Percentiles rank a stretch among this genome's conserved stretches.
Conservation (phyloP, 2,888 invertebrate species). For the Suillia variegata region DNA sequence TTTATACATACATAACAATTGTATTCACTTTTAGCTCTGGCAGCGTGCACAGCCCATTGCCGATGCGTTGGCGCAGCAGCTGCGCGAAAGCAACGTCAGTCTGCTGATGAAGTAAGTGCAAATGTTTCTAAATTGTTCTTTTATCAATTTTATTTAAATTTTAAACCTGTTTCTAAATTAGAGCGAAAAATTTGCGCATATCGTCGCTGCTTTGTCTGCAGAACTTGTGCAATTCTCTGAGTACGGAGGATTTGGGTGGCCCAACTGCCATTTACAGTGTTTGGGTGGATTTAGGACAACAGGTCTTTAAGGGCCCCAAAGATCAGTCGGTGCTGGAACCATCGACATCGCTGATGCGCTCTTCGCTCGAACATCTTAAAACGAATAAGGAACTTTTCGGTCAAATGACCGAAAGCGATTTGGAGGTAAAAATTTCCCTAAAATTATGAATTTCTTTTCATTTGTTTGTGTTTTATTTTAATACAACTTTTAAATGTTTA, state of each 20-base stretch:
- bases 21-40: conserved; percentile 45
- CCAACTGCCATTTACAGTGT: conserved; percentile 67
- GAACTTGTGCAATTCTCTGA: conserved; percentile 70
- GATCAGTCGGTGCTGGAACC: conserved; percentile 69
- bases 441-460: background rate
- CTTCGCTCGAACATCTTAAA: conserved; percentile 73
- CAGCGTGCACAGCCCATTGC: conserved; percentile 60
- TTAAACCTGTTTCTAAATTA: conserved; percentile 43
- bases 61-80: conserved; percentile 64
- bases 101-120: conserved; percentile 63
- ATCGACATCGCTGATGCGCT: conserved; percentile 75
- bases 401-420: conserved; percentile 65
- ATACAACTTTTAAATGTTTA: too few species aligned
- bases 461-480: conserved; percentile 30
- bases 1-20: too few species aligned
- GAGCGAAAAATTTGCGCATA: conserved; percentile 66
- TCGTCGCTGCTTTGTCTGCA: conserved; percentile 72
- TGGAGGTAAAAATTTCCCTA: conserved; percentile 56
- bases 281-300: conserved; percentile 71
- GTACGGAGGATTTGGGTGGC: conserved; percentile 70
- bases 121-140: background rate
- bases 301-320: conserved; percentile 66
- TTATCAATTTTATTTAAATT: background rate
- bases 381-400: conserved; percentile 63
- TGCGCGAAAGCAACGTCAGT: conserved; percentile 63